Conservation (phyloP, 2,888 invertebrate species). For the Drosophila koepferae region DNA sequence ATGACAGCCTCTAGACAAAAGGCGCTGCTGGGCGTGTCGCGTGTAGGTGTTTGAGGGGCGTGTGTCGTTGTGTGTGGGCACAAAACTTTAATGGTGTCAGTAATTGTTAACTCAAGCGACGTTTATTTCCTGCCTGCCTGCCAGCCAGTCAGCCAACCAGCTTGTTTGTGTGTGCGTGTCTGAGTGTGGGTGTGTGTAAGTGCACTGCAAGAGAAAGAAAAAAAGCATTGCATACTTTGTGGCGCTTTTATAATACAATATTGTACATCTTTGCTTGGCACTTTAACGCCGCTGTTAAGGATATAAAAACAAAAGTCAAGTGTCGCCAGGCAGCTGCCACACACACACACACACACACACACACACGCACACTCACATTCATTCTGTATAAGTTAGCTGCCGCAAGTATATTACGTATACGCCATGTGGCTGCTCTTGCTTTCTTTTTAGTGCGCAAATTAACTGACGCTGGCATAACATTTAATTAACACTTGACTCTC, state of each 20-base stretch:
- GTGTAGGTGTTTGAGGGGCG: conserved; percentile 16
- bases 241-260: conserved; percentile 66
- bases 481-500: conserved; percentile 72
- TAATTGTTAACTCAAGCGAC: conserved; percentile 81
- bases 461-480: conserved; percentile 58
- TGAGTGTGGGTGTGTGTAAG: conserved; percentile 13
- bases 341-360: conserved; percentile 25
- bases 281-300: conserved; percentile 71
- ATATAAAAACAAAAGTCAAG: conserved; percentile 74
- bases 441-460: conserved; percentile 58
- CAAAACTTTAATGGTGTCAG: conserved; percentile 81
- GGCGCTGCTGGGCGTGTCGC: conserved; percentile 30
- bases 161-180: not conserved
- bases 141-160: conserved; percentile 26
- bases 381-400: conserved; percentile 8
- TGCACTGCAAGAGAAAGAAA: conserved; percentile 8
- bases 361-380: not conserved
- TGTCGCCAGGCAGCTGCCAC: conserved; percentile 56
- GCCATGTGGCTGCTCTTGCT: conserved; percentile 48
- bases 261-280: conserved; percentile 69
- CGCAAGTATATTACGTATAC: conserved; percentile 73
- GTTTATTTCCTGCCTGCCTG: conserved; percentile 73
- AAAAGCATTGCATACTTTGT: conserved; percentile 72
- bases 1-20: conserved; percentile 67
- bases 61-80: conserved; percentile 31